Evolutionary conservation across 2,888 invertebrate genomes (phyloP).

Genomic region (Clivina fossor): DNA sequence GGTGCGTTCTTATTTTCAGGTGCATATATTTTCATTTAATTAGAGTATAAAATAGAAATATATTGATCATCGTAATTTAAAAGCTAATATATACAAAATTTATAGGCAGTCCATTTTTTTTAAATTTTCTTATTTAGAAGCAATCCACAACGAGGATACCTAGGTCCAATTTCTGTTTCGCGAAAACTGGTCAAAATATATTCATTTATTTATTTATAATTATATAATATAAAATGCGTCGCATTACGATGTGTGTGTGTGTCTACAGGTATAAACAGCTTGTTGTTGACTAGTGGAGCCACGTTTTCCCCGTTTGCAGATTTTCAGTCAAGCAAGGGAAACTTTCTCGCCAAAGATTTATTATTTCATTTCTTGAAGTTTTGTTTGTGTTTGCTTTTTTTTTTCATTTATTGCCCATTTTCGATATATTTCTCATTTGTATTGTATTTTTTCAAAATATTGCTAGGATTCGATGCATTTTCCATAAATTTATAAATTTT

Average conservation of each 20-base stretch:
- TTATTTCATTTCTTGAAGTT: too few relatives aligned
- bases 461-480: too few relatives aligned
- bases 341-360: conserved; percentile 21
- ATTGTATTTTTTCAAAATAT: too few relatives aligned
- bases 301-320: conserved; percentile 21
- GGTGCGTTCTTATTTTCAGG: conserved; percentile 8
- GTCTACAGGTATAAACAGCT: conserved; percentile 23
- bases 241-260: conserved; percentile 14
- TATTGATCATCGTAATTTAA: conserved; percentile 26
- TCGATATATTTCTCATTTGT: too few relatives aligned
- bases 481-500: too few relatives aligned
- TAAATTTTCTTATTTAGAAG: conserved; percentile 12
- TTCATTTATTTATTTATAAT: not conserved
- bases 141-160: conserved; percentile 27
- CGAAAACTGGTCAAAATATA: not conserved
- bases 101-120: conserved; percentile 30
- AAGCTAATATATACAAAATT: conserved; percentile 33
- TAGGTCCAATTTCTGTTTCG: conserved; percentile 14
- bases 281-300: conserved; percentile 32
- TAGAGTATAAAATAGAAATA: conserved; percentile 25
- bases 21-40: not conserved
- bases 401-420: too few relatives aligned
- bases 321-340: conserved; percentile 28
- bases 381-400: too few relatives aligned
- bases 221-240: conserved; percentile 18